phyloP scores from a whole-genome alignment of 92 coral and sea anemone species.

The Porites rus region DNA sequence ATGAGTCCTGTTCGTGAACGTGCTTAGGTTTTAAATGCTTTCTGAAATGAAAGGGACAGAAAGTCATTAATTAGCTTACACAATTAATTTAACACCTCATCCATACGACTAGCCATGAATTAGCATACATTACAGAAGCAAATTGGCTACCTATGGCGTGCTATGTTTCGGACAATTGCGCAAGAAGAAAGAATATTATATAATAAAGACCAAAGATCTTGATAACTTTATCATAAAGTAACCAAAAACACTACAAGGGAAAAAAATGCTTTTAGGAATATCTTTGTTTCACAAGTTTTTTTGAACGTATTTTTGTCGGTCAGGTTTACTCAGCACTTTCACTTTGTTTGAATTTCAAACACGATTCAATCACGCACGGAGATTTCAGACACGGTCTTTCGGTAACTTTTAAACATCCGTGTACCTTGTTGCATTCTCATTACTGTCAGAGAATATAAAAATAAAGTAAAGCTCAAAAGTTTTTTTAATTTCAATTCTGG shows the following conservation, averaged over 20 bases:
- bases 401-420: no score
- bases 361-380: no score
- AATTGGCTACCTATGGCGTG: background rate
- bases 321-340: no score
- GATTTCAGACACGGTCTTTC: no score
- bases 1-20: background rate
- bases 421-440: no score
- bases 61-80: slow-evolving; percentile 14
- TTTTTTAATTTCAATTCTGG: no score
- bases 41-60: background rate
- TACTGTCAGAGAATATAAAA: no score
- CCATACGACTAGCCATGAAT: background rate
- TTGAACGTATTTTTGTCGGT: no score
- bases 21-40: slow-evolving; percentile 6
- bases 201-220: no score
- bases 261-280: background rate
- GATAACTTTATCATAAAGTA: background rate
- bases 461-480: no score
- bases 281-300: no score
- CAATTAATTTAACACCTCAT: slow-evolving; percentile 25
- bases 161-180: background rate
- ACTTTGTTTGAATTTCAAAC: no score
- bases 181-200: background rate
- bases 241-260: background rate
- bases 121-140: slow-evolving; percentile 19